Evolutionary conservation across 2,888 invertebrate genomes (phyloP), one percentile per base, ranked within the genome.

Genomic region (Agrenia bidenticulata): DNA sequence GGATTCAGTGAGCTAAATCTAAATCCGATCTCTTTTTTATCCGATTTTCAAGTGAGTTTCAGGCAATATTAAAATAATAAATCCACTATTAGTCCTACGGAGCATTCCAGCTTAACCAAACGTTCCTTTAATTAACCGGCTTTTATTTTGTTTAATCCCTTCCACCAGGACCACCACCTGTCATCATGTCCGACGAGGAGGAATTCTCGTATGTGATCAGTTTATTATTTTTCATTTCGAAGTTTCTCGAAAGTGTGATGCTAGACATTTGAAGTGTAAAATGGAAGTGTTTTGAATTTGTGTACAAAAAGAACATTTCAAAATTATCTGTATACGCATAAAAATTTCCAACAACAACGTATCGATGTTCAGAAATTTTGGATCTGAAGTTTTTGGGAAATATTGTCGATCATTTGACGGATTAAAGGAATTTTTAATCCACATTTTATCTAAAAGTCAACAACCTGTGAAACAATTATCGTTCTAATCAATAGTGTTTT

Each of bases 171-270:
- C 32, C 55, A 55, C 26, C 55, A 27, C 32, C 55, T 55, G 55
- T 55, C 27, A 66, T 45, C 67, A 72, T 72, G 72, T 72, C 72
- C 53, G 72, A 72, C 72, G 72, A 72, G 53, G 72, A 72, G 66
- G 72, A 69, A 69, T 67, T 59, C 66, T 69, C 69, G 72, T 72
- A 69, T 66, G 72, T 41, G 5, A 32, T 57, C 19, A 32, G 4
- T 7, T 7, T 32, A 4, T 32, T 32, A 32, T 32, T 32, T 32
- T 7, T n/a, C n/a, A n/a, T n/a, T n/a, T n/a, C n/a, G 7, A 13
- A 49, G 24, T 5, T 4, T 21, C 23, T 23, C 24, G 24, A 51
- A 13, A 51, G 21, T 49, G 17, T 49, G 49, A 49, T 49, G 21
- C 49, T 7, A 15, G 24, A 51, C 24, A 4, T 51, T 23, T 23